Base-by-base conservation (phyloP, 2,888 invertebrate genomes). In the Brachyopa scutellaris region DNA sequence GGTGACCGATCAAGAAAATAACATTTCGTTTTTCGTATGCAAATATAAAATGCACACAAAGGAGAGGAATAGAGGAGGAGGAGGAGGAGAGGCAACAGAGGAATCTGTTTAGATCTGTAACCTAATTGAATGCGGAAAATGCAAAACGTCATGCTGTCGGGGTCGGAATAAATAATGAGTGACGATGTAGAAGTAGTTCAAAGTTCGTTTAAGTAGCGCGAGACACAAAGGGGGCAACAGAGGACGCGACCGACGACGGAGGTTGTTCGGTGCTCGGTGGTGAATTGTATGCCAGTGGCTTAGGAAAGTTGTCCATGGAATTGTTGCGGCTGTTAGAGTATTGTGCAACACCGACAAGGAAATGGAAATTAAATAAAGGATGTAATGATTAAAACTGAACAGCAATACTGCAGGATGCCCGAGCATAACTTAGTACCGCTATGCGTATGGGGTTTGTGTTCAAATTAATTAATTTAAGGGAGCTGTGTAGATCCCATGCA, bases 111-210 rank as follows among this genome's bases (percentile, higher is more conserved):
- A 73, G 62, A 73, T 73, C 72, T 73, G 62, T 64, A 73, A 62
- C 53, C 45, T 74, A 74, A 74, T 74, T 74, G 74, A 66, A 66
- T 66, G 66, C 66, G 66, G 74, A 33, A 74, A 74, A 74, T 74
- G 74, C 57, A 59, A 40, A 66, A 57, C 40, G 42, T 59, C 49
- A 74, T 66, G 74, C 64, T 73, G 53, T 53, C 19, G 53, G 36
- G 66, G 49, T 74, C 40, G 64, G 74, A 66, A 74, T 74, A 66
- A 74, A 74, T 74, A 74, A 74, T 66, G 74, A 74, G 59, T 57
- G 57, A 66, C 49, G 55, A 49, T 66, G 57, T 57, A 38, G 42
- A 66, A 66, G 38, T 59, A 66, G 66, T 74, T 74, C 74, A 74
- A 74, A 74, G 74, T 66, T 74, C 66, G 74, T 26, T 64, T 55